Conservation (phyloP, 2,113 vertebrate species). For the Corythaeola cristata region DNA sequence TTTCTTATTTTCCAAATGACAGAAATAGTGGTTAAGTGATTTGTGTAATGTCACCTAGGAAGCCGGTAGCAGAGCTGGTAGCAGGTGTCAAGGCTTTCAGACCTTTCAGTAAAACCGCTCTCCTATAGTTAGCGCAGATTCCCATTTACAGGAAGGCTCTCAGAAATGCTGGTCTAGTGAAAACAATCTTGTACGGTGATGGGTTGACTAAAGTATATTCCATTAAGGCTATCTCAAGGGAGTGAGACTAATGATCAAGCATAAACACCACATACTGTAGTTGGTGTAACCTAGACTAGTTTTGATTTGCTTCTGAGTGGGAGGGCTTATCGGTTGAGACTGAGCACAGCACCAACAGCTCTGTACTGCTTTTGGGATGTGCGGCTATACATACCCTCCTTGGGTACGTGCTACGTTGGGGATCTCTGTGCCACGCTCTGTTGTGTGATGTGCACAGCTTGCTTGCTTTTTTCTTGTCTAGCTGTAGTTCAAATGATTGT, state of each 20-base stretch:
- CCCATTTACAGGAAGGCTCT: not conserved
- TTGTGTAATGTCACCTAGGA: not conserved
- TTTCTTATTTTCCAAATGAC: not conserved
- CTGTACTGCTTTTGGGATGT: not conserved
- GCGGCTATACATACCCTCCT: not conserved
- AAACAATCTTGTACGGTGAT: not conserved
- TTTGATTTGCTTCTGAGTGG: not conserved
- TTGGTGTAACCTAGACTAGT: not conserved
- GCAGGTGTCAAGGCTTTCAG: not conserved
- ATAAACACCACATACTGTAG: not conserved
- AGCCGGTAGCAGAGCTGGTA: not conserved
- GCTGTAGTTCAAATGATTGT: not conserved
- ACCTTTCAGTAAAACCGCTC: not conserved
- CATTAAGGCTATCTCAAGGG: not conserved
- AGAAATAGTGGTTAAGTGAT: not conserved
- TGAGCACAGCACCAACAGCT: not conserved
- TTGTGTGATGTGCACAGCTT: not conserved
- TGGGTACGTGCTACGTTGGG: accelerated
- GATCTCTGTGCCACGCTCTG: not conserved
- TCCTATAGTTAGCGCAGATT: not conserved
- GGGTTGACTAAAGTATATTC: not conserved
- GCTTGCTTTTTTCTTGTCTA: not conserved
- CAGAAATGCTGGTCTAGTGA: not conserved
- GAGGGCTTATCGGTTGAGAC: not conserved
- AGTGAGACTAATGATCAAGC: not conserved